Percentiles rank a stretch among this genome's conserved stretches.
These are phyloP conservation scores for Tridacna gigas DNA, from an alignment of 2,888 invertebrate species.

Conservation along the genomic window DNA sequence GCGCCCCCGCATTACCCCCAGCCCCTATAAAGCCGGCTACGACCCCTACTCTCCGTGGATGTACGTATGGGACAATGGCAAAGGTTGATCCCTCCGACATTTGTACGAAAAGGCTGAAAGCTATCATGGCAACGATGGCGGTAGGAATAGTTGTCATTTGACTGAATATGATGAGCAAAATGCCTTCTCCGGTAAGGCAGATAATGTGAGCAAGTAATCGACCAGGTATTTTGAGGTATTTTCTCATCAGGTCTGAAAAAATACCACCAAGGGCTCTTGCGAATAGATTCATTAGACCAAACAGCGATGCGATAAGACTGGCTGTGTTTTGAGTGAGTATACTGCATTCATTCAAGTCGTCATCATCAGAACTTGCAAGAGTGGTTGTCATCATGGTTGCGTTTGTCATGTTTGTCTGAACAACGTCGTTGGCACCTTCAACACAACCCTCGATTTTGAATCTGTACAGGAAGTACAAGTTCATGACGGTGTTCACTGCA, in stretches of 20 bases:
- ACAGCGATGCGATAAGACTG: conserved; percentile 55
- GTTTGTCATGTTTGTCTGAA: conserved; percentile 15
- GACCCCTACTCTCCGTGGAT: conserved; percentile 42
- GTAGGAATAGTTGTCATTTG: conserved; percentile 32
- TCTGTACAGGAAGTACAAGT: conserved; percentile 54
- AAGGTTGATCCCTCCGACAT: conserved; percentile 55
- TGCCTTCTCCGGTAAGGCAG: conserved; percentile 46
- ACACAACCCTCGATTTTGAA: conserved; percentile 49
- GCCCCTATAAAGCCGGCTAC: conserved; percentile 58
- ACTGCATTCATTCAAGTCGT: conserved; percentile 31
- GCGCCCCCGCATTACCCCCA: conserved; percentile 53
- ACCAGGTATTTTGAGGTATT: conserved; percentile 38
- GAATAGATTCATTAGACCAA: conserved; percentile 55
- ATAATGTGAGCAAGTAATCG: conserved; percentile 50
- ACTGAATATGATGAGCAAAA: conserved; percentile 56
- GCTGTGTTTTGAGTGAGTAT: conserved; percentile 48
- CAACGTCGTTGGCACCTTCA: background rate
- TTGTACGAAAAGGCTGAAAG: conserved; percentile 45
- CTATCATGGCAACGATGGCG: conserved; percentile 45
- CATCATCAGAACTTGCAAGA: background rate
- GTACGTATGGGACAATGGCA: conserved; percentile 21
- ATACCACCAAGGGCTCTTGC: conserved; percentile 53
- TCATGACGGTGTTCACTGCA: conserved; percentile 58
- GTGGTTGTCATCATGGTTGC: conserved; percentile 23
- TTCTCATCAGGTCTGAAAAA: conserved; percentile 33